Conservation (phyloP, 1,140 invertebrate species). For the Drusus annulatus region DNA sequence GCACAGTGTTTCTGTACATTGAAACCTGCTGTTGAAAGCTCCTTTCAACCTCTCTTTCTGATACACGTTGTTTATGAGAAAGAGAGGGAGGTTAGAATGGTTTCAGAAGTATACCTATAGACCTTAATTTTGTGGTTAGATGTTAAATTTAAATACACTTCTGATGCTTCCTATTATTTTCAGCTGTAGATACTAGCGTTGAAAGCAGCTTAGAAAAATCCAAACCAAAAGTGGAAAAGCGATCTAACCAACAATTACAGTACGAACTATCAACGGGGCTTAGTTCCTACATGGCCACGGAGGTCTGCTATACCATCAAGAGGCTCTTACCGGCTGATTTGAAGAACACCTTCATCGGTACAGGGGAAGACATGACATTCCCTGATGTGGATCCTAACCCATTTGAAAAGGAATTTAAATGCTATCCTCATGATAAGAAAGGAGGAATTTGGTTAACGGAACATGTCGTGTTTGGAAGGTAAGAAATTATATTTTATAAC, state of each 20-base stretch:
- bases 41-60: too few relatives aligned
- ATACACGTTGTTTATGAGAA: too few relatives aligned
- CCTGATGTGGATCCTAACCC: constrained; percentile 76
- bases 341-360: constrained; percentile 78
- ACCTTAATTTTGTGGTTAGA: too few relatives aligned
- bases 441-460: constrained; percentile 88
- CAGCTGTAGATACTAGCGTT: constrained; percentile 50
- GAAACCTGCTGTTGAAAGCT: too few relatives aligned
- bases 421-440: constrained; percentile 78
- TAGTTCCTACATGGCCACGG: constrained; percentile 83
- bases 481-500: constrained; percentile 63
- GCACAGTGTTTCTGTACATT: too few relatives aligned
- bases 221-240: constrained; percentile 47
- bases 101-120: too few relatives aligned
- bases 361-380: constrained; percentile 58
- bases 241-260: constrained; percentile 69
- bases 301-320: constrained; percentile 87
- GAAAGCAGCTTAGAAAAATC: constrained; percentile 52
- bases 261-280: constrained; percentile 78
- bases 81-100: too few relatives aligned
- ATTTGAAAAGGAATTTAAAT: constrained; percentile 76
- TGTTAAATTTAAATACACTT: too few relatives aligned
- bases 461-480: constrained; percentile 91
- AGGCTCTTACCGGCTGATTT: constrained; percentile 89
- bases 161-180: too few relatives aligned